Conservation (phyloP, 2,797 vertebrate genomes). For the Amblyopsis hoosieri region DNA sequence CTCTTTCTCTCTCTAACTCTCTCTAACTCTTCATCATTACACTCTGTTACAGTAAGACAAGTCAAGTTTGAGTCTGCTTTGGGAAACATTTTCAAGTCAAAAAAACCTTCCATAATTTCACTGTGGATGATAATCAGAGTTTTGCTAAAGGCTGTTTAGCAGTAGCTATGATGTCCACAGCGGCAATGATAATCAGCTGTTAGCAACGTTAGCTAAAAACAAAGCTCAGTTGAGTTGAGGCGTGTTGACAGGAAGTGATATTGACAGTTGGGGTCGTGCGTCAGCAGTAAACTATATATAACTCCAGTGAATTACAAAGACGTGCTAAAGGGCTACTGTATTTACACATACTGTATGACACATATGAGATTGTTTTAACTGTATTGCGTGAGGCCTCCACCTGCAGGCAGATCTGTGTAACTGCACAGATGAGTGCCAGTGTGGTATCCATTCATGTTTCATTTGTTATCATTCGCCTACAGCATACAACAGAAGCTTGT, state of each 20-base stretch:
- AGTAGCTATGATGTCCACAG: constrained; percentile 26
- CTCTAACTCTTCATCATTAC: background rate
- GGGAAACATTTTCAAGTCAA: too few relatives aligned
- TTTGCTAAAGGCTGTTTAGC: constrained; percentile 31
- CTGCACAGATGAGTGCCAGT: background rate
- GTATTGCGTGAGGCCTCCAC: background rate
- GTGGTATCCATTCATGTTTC: background rate
- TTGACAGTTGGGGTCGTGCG: background rate
- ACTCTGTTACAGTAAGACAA: background rate
- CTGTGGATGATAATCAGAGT: constrained; percentile 42
- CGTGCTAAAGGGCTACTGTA: background rate
- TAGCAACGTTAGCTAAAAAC: background rate
- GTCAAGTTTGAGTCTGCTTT: too few relatives aligned
- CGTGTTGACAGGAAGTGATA: background rate
- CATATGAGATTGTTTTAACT: background rate
- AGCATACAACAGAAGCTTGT: constrained; percentile 9
- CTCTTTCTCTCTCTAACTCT: background rate
- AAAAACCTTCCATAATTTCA: constrained; percentile 26
- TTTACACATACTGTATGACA: background rate
- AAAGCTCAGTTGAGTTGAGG: background rate
- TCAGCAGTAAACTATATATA: background rate
- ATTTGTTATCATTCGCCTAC: background rate
- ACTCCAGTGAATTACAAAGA: background rate
- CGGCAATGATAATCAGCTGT: background rate
- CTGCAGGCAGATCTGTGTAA: background rate